Conservation (phyloP, 2,888 invertebrate genomes). For the Patella caerulea region DNA sequence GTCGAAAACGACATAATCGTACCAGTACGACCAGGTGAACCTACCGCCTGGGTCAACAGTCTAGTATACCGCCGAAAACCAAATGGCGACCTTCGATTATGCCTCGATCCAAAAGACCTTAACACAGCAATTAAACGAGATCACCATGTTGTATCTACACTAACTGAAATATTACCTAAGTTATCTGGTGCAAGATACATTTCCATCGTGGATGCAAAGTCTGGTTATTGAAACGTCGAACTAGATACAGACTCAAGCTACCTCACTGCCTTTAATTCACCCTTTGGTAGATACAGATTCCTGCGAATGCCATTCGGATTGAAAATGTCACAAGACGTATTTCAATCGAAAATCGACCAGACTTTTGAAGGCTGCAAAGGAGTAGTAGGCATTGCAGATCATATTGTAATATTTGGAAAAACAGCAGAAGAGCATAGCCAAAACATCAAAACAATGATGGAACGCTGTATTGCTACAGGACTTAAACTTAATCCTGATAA, state of each 20-base stretch:
- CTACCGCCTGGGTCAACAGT: conserved; percentile 23
- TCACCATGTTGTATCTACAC: conserved; percentile 30
- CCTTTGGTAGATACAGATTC: neutral
- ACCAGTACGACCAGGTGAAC: conserved; percentile 24
- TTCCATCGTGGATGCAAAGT: conserved; percentile 31
- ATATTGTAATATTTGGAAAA: conserved; percentile 17
- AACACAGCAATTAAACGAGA: conserved; percentile 38
- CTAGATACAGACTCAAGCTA: conserved; percentile 13
- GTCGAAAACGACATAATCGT: conserved; percentile 29
- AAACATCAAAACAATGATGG: conserved; percentile 17
- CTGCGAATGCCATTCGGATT: conserved; percentile 6
- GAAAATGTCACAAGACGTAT: conserved; percentile 16
- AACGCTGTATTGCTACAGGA: conserved; percentile 1
- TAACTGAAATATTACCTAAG: conserved; percentile 28
- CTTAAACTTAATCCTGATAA: conserved; percentile 21
- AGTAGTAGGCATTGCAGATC: conserved; percentile 15
- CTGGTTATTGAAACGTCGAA: conserved; percentile 33
- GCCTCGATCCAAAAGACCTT: conserved; percentile 34
- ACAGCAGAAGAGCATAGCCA: conserved; percentile 11
- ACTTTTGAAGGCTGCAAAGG: conserved; percentile 20
- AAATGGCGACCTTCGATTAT: conserved; percentile 17
- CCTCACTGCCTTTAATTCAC: neutral
- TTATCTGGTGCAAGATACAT: conserved; percentile 27
- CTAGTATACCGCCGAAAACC: conserved; percentile 16
- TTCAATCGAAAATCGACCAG: conserved; percentile 23